Conservation (phyloP, 2,888 invertebrate genomes). For the Apamea sordens region DNA sequence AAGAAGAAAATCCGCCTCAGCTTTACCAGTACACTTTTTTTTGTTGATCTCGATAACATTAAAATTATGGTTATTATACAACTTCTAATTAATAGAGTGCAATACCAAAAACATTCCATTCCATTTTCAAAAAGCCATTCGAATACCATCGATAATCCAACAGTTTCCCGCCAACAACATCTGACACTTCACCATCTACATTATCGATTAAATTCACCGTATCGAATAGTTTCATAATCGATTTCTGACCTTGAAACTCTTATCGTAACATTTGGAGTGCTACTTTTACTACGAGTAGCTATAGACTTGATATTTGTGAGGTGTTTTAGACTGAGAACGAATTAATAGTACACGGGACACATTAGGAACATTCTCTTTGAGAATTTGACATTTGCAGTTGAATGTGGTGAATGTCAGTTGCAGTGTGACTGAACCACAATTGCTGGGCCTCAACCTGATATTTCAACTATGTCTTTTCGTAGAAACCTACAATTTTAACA, state of each 20-base stretch:
- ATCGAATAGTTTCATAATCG: conserved; percentile 62
- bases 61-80: not conserved
- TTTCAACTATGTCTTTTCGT: conserved; percentile 4
- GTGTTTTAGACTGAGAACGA: conserved; percentile 22
- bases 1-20: no score
- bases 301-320: conserved; percentile 16
- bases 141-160: conserved; percentile 1
- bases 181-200: conserved; percentile 26
- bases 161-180: conserved; percentile 3
- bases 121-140: conserved; percentile 19
- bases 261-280: conserved; percentile 54
- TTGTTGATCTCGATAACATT: not conserved
- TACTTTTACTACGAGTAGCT: conserved; percentile 52
- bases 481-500: not conserved
- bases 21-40: not conserved
- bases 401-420: conserved; percentile 44
- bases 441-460: not conserved
- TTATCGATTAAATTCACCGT: conserved; percentile 49
- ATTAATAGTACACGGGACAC: conserved; percentile 8
- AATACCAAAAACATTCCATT: conserved; percentile 3
- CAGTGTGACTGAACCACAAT: conserved; percentile 3
- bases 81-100: not conserved
- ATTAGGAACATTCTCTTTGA: conserved; percentile 45
- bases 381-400: conserved; percentile 46
- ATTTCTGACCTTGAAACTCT: conserved; percentile 60